These are phyloP conservation scores for Rhinichthys osculus DNA, from an alignment of 2,797 vertebrate genomes.

Conservation along the genomic window DNA sequence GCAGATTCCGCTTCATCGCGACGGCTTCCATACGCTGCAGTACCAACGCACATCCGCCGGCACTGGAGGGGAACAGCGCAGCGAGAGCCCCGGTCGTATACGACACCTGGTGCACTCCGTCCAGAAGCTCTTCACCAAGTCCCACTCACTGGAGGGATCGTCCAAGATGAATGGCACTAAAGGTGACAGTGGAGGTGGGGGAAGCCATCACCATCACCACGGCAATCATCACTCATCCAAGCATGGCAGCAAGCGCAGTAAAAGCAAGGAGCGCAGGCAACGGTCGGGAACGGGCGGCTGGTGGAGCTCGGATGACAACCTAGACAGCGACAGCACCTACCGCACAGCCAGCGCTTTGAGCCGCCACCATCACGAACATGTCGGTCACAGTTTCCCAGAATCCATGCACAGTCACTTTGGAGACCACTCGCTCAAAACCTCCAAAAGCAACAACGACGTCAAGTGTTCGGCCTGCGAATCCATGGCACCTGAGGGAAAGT, in stretches of 20 bases:
- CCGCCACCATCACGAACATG: conserved; percentile 86
- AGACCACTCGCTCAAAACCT: conserved; percentile 93
- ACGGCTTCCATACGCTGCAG: conserved; percentile 98
- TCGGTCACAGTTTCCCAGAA: conserved; percentile 91
- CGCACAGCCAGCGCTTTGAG: conserved; percentile 89
- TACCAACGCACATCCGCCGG: conserved; percentile 90
- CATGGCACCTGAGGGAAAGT: conserved; percentile 91
- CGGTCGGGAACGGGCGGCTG: conserved; percentile 88
- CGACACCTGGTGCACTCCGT: conserved; percentile 98
- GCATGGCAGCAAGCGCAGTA: conserved; percentile 92
- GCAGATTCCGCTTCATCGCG: conserved; percentile 93
- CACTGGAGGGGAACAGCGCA: conserved; percentile 85
- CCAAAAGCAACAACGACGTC: conserved; percentile 97
- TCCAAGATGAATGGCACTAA: conserved; percentile 96
- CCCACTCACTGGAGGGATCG: conserved; percentile 96
- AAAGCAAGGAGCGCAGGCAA: conserved; percentile 93
- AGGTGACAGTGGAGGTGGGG: conserved; percentile 80
- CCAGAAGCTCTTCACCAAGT: conserved; percentile 99
- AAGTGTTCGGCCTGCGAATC: conserved; percentile 96
- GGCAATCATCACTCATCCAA: conserved; percentile 87
- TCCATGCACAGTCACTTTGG: conserved; percentile 89
- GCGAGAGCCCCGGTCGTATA: conserved; percentile 96
- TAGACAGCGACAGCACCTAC: conserved; percentile 97
- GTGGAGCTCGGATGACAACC: conserved; percentile 99
- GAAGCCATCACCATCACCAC: conserved; percentile 82